Percentiles rank a stretch among this genome's conserved stretches.
These are phyloP conservation scores for Agrilus biguttatus DNA, from an alignment of 2,888 invertebrate species.

Conservation along the genomic window DNA sequence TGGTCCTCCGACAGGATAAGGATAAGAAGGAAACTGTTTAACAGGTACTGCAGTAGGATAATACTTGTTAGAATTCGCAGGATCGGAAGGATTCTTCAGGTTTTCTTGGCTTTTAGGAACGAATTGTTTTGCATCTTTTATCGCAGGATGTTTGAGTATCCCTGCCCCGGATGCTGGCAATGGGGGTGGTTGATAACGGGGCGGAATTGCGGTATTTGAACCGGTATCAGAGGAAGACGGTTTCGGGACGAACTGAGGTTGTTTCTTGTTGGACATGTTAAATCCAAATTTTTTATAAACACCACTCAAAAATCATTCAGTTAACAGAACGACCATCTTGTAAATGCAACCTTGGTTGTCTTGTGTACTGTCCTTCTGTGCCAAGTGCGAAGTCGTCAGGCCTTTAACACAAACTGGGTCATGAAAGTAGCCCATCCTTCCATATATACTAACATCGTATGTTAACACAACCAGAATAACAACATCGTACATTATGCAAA, in stretches of 20 bases:
- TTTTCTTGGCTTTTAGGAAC: conserved; percentile 17
- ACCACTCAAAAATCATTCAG: conserved; percentile 3
- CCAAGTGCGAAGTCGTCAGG: conserved; percentile 14
- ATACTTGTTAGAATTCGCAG: conserved; percentile 13
- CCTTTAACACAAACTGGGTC: conserved; percentile 29
- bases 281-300: conserved; percentile 2
- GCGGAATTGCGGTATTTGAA: conserved; percentile 37
- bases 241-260: conserved; percentile 25
- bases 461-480: no score
- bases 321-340: conserved; percentile 6
- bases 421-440: conserved; percentile 13
- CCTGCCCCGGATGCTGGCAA: conserved; percentile 47
- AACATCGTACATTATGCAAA: no score
- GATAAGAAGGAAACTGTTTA: conserved; percentile 29
- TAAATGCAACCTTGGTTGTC: conserved; percentile 12
- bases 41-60: conserved; percentile 18
- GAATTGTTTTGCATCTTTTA: conserved; percentile 28
- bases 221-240: conserved; percentile 20
- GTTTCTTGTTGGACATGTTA: conserved; percentile 34
- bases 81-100: conserved; percentile 14
- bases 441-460: not conserved
- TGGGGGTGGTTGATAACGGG: conserved; percentile 67
- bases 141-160: conserved; percentile 44
- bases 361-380: conserved; percentile 13
- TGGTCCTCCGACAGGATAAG: conserved; percentile 16